phyloP scores from a whole-genome alignment of 2,797 vertebrate genomes.

The Chiroxiphia lanceolata region DNA sequence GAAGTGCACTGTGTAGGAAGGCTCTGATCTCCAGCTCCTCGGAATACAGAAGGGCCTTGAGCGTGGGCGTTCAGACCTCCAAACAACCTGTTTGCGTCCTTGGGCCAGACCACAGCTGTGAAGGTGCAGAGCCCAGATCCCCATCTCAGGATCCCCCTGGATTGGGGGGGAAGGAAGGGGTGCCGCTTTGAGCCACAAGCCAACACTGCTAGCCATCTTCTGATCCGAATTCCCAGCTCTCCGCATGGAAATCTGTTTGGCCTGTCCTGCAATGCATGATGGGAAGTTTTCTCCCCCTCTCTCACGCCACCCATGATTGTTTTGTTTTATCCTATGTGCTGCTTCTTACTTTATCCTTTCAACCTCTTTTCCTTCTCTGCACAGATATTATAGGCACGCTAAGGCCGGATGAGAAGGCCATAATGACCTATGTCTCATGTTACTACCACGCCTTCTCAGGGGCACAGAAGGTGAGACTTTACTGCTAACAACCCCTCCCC shows the following conservation, averaged over 20 bases:
- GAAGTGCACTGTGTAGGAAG: neutral
- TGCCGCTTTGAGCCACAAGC: slow-evolving; percentile 60
- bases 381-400: slow-evolving; percentile 99
- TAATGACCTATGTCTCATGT: slow-evolving; percentile 99
- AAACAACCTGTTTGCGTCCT: neutral
- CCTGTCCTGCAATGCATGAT: slow-evolving; percentile 85
- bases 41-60: neutral
- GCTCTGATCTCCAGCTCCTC: slow-evolving; percentile 11
- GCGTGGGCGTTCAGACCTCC: neutral
- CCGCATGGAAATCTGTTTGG: slow-evolving; percentile 79
- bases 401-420: slow-evolving; percentile 98
- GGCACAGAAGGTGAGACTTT: slow-evolving; percentile 97
- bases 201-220: slow-evolving; percentile 69
- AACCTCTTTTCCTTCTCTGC: slow-evolving; percentile 87
- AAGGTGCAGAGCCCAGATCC: neutral
- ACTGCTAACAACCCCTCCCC: slow-evolving; percentile 47
- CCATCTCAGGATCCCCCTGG: neutral
- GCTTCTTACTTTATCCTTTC: slow-evolving; percentile 81
- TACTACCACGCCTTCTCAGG: slow-evolving; percentile 99
- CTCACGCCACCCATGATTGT: slow-evolving; percentile 70
- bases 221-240: slow-evolving; percentile 77
- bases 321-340: slow-evolving; percentile 76
- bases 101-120: neutral
- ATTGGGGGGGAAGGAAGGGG: neutral
- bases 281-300: slow-evolving; percentile 77